Percentiles rank a stretch among this genome's conserved stretches.
phyloP scores from a whole-genome alignment of 2,113 vertebrate genomes.

The Aspiorhynchus laticeps region DNA sequence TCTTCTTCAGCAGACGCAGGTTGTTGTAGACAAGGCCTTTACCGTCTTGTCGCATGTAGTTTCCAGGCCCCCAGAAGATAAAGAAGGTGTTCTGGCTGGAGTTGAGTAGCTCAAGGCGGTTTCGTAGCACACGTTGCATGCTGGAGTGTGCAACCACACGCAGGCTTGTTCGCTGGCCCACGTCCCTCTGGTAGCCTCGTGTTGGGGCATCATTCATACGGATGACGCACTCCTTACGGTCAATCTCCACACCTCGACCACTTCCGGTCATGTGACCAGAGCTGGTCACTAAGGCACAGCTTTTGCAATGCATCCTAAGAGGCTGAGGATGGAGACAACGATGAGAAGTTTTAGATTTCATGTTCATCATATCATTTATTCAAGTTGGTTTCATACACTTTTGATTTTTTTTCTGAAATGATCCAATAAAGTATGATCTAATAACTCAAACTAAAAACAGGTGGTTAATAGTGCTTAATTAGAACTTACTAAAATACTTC shows the following conservation, averaged over 20 bases:
- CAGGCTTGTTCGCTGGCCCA: conserved; percentile 89
- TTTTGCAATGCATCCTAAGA: conserved; percentile 89
- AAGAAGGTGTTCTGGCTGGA: conserved; percentile 90
- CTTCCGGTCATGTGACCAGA: conserved; percentile 91
- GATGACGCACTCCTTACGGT: conserved; percentile 90
- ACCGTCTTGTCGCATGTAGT: conserved; percentile 93
- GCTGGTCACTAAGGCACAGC: conserved; percentile 92
- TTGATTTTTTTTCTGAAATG: too few species aligned
- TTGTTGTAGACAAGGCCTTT: conserved; percentile 95
- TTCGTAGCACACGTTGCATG: conserved; percentile 90
- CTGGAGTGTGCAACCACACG: conserved; percentile 96
- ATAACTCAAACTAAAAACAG: too few species aligned
- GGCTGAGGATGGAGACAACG: conserved; percentile 67
- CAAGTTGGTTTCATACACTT: neutral
- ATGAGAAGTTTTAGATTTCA: neutral
- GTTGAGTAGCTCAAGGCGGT: conserved; percentile 89
- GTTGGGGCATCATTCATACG: conserved; percentile 97
- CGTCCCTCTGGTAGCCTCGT: conserved; percentile 80
- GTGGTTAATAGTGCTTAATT: neutral
- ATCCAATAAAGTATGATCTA: neutral
- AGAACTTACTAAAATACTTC: too few species aligned
- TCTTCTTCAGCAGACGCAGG: conserved; percentile 92
- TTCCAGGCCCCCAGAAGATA: conserved; percentile 98
- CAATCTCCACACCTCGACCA: conserved; percentile 83
- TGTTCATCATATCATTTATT: neutral